phyloP scores from a whole-genome alignment of 2,113 vertebrate species.

The Osmerus eperlanus region DNA sequence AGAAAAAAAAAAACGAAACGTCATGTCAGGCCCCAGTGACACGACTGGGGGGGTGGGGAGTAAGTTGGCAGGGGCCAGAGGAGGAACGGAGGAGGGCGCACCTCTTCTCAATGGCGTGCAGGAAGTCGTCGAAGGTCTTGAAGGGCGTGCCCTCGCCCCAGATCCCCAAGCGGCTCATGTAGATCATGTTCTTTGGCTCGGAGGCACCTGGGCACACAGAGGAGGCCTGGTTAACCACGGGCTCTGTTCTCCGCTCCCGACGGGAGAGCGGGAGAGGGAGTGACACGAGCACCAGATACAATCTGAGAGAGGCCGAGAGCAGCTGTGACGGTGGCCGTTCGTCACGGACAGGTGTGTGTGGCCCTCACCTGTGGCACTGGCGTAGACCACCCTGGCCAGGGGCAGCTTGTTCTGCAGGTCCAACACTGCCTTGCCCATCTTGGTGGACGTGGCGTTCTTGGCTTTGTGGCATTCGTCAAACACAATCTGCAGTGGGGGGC shows the following conservation, averaged over 20 bases:
- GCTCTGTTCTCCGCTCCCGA: no score
- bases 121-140: conserved; percentile 90
- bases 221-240: neutral
- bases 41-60: neutral
- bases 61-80: no score
- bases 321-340: neutral
- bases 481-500: conserved; percentile 77
- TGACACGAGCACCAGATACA: neutral
- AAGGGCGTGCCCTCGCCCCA: conserved; percentile 98
- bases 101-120: conserved; percentile 96
- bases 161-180: conserved; percentile 98
- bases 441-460: conserved; percentile 96
- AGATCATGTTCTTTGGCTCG: conserved; percentile 99
- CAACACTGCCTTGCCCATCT: conserved; percentile 97
- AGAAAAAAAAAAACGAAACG: no score
- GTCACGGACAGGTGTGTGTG: neutral
- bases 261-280: neutral
- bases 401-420: conserved; percentile 96
- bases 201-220: conserved; percentile 82
- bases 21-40: neutral
- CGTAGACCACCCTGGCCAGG: conserved; percentile 91
- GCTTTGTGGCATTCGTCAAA: conserved; percentile 99
- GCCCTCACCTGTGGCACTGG: conserved; percentile 91
- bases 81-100: conserved; percentile 52
- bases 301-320: neutral